Evolutionary conservation across 1,140 invertebrate genomes (phyloP).

Genomic region (Ceratosolen fusciceps): DNA sequence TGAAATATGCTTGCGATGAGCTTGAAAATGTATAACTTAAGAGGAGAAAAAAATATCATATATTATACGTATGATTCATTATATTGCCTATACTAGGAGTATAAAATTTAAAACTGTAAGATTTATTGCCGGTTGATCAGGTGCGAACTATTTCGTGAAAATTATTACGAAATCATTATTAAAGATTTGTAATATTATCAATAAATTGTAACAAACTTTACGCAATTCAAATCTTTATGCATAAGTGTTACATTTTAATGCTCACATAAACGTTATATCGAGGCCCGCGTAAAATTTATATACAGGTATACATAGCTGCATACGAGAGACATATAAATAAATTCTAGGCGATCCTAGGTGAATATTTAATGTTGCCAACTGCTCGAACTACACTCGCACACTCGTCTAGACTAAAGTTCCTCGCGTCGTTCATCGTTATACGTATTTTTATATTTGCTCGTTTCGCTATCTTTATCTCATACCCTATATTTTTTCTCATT

Average conservation of each 20-base stretch:
- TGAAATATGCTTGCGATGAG: too few relatives aligned
- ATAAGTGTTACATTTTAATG: neutral
- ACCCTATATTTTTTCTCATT: neutral
- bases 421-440: neutral
- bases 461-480: slow-evolving; percentile 6
- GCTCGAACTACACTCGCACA: slow-evolving; percentile 42
- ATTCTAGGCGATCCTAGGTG: slow-evolving; percentile 59
- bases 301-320: slow-evolving; percentile 57
- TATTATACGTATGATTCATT: too few relatives aligned
- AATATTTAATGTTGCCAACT: slow-evolving; percentile 66
- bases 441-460: slow-evolving; percentile 9
- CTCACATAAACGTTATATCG: neutral
- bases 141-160: too few relatives aligned
- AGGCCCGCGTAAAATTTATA: neutral
- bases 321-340: slow-evolving; percentile 60
- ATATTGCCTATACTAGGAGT: too few relatives aligned
- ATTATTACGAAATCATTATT: neutral
- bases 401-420: slow-evolving; percentile 46
- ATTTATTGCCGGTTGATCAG: too few relatives aligned
- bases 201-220: neutral
- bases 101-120: too few relatives aligned
- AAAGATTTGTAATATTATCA: neutral
- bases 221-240: neutral
- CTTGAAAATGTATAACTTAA: too few relatives aligned
- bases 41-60: too few relatives aligned